A percentile compares a stretch with the other conserved stretches of the same genome.
These are phyloP conservation scores for Edolisoma coerulescens DNA, from an alignment of 2,113 vertebrate species.

Conservation along the genomic window DNA sequence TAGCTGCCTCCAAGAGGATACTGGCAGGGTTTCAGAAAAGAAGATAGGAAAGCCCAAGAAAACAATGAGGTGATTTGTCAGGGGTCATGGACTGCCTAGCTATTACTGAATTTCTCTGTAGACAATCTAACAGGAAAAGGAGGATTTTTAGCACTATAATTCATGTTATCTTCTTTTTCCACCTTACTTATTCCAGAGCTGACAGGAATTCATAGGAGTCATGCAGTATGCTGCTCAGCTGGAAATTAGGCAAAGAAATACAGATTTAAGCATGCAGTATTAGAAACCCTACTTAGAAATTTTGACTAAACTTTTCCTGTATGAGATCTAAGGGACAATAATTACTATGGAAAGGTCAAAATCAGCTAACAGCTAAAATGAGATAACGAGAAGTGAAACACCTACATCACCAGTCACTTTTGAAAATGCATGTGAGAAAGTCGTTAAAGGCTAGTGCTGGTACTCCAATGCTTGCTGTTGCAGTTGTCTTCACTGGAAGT, in stretches of 20 bases:
- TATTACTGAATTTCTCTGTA: background rate
- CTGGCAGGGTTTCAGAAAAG: background rate
- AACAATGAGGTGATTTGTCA: background rate
- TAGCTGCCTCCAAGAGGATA: background rate
- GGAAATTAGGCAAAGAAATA: background rate
- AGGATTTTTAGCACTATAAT: background rate
- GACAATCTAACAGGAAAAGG: background rate
- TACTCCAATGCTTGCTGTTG: background rate
- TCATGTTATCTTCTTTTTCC: background rate
- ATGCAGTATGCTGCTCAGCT: background rate
- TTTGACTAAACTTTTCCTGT: background rate
- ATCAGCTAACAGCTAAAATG: background rate
- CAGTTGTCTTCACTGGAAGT: background rate
- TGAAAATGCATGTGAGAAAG: background rate
- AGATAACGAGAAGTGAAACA: background rate
- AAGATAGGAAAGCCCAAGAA: background rate
- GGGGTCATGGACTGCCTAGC: background rate
- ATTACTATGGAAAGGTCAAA: background rate
- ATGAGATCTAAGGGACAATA: background rate
- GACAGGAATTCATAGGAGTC: background rate
- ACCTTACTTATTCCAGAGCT: background rate
- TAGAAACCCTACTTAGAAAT: background rate
- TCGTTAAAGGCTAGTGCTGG: background rate
- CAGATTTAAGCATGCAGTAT: background rate
- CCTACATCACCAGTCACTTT: background rate